Base-by-base conservation (phyloP, 2,113 vertebrate species). In the Muntiacus muntjak region DNA sequence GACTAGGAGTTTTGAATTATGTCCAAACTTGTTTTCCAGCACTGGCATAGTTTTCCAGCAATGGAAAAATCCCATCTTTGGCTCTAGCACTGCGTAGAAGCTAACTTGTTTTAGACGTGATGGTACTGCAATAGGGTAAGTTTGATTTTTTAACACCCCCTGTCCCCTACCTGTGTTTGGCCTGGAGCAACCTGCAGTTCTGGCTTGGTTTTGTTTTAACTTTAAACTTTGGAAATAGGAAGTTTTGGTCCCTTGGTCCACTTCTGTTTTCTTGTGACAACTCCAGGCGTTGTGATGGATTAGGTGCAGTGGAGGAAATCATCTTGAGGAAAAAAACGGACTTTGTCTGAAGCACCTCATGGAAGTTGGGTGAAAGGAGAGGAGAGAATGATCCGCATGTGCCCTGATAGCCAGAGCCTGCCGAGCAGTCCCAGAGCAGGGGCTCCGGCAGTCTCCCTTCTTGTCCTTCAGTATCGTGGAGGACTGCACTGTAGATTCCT, bases 21-120 rank as follows among this genome's bases (percentile, higher is more conserved):
- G 88, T 94, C 91, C 93, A 90, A 52, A 83, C 92, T 94, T 97
- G 71, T 96, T 96, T 96, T 93, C 74, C 40, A 90, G 58, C 23
- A 26, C 78, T 74, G 71, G 87, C 93, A 93, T 86, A 96, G 95
- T 97, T 93, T 94, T 92, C 89, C 50, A 52, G 2, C 30, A 28
- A 30, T 92, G 91, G 92, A 88, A 91, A 93, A 89, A 89, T 93
- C 58, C 64, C 43, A 19, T 45, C 30, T 55, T 87, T 91, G 93
- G 55, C 86, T 91, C 71, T 87, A n/a, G 60, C 40, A 47, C 36
- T 86, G 21, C n/a, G 0, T 86, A 36, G 83, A 85, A 47, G 78
- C 30, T 78, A 89, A 36, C 16, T 64, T 74, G 25, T 93, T 97
- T 60, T 95, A 23, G 84, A 62, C 79, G 92, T 52, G 82, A 19